phyloP scores from a whole-genome alignment of 2,888 invertebrate species.

The Dioctria rufipes region DNA sequence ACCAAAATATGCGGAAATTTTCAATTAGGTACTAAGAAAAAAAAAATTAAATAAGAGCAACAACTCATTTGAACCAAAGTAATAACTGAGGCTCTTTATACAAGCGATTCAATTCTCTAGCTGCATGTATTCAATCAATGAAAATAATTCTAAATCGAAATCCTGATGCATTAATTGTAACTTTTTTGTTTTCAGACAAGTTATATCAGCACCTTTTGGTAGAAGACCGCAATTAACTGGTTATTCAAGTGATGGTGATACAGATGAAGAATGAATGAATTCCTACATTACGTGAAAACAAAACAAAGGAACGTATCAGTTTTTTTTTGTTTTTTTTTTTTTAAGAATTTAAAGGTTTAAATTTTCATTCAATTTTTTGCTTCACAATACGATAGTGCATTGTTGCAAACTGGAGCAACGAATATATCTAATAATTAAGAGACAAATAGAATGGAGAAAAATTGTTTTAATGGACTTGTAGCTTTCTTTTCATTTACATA shows the following conservation, averaged over 20 bases:
- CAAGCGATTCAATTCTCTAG: no score
- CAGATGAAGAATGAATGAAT: conserved; percentile 86
- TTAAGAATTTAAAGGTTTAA: conserved; percentile 22
- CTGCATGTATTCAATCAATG: no score
- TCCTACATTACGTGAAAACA: not conserved
- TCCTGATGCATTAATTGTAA: not conserved
- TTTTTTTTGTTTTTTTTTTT: not conserved
- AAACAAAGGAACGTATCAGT: conserved; percentile 10
- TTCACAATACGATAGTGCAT: conserved; percentile 11
- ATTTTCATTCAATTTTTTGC: conserved; percentile 30
- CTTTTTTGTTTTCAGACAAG: conserved; percentile 74
- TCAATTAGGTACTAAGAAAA: no score
- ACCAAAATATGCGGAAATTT: no score
- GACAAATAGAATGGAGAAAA: conserved; percentile 31
- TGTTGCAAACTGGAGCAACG: conserved; percentile 43
- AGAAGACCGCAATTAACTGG: conserved; percentile 72
- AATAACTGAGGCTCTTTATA: no score
- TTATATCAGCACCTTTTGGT: conserved; percentile 80
- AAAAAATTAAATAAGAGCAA: no score
- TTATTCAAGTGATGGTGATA: conserved; percentile 87
- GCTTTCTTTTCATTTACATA: conserved; percentile 44
- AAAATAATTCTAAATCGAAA: no score
- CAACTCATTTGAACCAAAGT: no score
- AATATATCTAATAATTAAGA: conserved; percentile 25
- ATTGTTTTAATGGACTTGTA: conserved; percentile 37